These are phyloP conservation scores for Tribolium freemani DNA, from an alignment of 2,888 invertebrate species.

Conservation along the genomic window DNA sequence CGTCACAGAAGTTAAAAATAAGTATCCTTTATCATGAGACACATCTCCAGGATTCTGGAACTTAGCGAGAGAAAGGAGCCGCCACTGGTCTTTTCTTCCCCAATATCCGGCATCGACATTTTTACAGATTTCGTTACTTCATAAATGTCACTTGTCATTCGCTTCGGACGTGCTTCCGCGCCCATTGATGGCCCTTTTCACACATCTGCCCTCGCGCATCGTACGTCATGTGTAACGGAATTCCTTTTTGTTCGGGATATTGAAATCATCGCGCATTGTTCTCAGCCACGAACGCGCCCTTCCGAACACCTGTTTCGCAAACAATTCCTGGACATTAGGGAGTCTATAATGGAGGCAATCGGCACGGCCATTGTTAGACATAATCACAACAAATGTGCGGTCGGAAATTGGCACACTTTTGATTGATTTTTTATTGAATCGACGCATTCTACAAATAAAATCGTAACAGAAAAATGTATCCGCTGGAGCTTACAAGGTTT, in stretches of 20 bases:
- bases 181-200: slow-evolving; percentile 22
- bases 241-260: slow-evolving; percentile 27
- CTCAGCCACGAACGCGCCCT: slow-evolving; percentile 28
- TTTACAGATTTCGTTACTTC: slow-evolving; percentile 33
- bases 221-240: slow-evolving; percentile 1
- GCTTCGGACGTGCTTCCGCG: slow-evolving; percentile 15
- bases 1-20: no score
- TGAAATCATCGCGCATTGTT: slow-evolving; percentile 39
- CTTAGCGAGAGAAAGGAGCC: no score
- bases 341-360: slow-evolving; percentile 19
- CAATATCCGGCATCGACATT: slow-evolving; percentile 21
- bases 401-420: not conserved
- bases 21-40: no score
- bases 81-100: slow-evolving; percentile 1
- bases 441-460: no score
- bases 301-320: slow-evolving; percentile 35
- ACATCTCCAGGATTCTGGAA: no score
- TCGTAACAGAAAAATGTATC: no score
- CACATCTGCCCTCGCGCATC: slow-evolving; percentile 18
- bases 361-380: slow-evolving; percentile 10
- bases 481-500: no score
- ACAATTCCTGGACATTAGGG: slow-evolving; percentile 28
- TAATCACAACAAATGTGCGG: not conserved
- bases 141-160: slow-evolving; percentile 34
- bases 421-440: no score